Evolutionary conservation across 2,797 vertebrate species (phyloP).

Genomic region (Siniperca obscura): DNA sequence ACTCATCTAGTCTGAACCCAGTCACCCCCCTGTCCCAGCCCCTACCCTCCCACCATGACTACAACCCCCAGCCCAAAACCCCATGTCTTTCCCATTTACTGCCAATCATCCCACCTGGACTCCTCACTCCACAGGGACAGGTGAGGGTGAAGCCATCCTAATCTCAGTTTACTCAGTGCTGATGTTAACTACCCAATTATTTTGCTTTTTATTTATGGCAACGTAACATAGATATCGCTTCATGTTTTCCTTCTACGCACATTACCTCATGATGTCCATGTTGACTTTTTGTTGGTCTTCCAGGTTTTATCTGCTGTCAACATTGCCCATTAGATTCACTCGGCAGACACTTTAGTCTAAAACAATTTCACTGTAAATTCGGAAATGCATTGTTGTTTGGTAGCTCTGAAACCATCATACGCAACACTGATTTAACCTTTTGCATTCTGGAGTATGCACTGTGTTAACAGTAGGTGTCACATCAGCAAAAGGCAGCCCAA

Average conservation of each 20-base stretch:
- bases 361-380: not conserved
- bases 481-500: not conserved
- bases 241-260: not conserved
- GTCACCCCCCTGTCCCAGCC: not conserved
- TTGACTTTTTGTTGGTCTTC: not conserved
- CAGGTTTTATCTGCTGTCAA: not conserved
- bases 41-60: not conserved
- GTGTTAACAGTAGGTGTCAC: not conserved
- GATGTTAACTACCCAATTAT: not conserved
- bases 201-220: not conserved
- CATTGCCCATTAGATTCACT: not conserved
- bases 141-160: too few relatives aligned
- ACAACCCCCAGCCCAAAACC: not conserved
- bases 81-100: not conserved
- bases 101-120: not conserved
- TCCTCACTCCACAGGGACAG: not conserved
- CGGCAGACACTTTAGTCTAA: not conserved
- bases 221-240: too few relatives aligned
- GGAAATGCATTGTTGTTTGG: not conserved
- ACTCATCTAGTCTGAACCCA: constrained; percentile 46
- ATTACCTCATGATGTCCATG: not conserved
- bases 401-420: not conserved
- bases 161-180: not conserved
- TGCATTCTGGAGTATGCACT: not conserved
- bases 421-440: not conserved